Evolutionary conservation across 2,888 invertebrate species (phyloP), one percentile per base, ranked within the genome.

Genomic region (Caenorhabditis wallacei): DNA sequence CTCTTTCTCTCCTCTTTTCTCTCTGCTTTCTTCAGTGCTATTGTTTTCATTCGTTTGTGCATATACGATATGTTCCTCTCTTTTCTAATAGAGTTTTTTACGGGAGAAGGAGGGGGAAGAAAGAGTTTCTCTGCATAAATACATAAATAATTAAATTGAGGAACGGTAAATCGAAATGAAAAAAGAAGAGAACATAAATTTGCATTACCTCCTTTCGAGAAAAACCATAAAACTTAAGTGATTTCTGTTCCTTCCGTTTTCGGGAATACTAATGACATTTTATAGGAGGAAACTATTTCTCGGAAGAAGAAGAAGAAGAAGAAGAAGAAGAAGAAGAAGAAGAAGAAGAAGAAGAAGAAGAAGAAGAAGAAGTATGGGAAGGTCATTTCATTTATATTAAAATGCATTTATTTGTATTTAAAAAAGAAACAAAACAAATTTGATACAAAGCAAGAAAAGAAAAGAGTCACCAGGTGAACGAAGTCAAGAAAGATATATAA

Each of bases 211-310:
- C 35, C 53, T 66, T 66, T 51, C 8, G 48, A 30, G 56, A 66
- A 37, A 66, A 66, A 53, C 53, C 66, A 66, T 66, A 53, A 66
- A 66, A 66, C 53, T 66, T 66, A 69, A 69, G 69, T 43, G 69
- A 69, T 69, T 66, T 30, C 30, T 30, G 11, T 20, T 59, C 46
- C 46, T 64, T 66, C 66, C 66, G 66, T 53, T 53, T 53, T 66
- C 66, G 37, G 37, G 56, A 69, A 26, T 40, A 56, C 24, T 40
- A 70, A 69, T 56, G 26, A 26, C 40, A 56, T 69, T 30, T 69
- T 56, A 56, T 26, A 56, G 68, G 18, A 20, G 35, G 53, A 51
- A 53, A 54, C 54, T n/a, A 20, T 54, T 37, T 40, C 18, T 26
- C 22, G 61, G 22, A 61, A 22, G 61, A 43, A 40, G 30, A 30